Evolutionary conservation across 2,888 invertebrate species (phyloP), one percentile per base, ranked within the genome.

Genomic region (Labia minor): DNA sequence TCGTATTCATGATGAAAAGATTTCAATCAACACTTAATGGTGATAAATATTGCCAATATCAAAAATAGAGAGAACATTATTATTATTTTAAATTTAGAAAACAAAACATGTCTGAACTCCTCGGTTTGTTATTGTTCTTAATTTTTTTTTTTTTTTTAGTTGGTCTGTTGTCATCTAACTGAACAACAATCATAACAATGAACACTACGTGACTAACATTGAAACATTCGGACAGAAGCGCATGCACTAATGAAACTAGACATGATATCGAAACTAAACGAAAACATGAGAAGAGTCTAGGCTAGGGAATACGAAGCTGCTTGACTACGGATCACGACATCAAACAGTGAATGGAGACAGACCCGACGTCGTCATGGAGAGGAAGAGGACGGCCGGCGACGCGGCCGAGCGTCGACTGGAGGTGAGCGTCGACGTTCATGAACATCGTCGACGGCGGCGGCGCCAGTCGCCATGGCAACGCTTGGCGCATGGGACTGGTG

Each of bases 361-460:
- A 49, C 66, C 66, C 26, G 21, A n/a, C 19, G 37, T 19, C 62
- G 61, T 19, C 19, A 21, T 61, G 61, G 62, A 61, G 65, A 10
- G 19, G 37, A 14, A 11, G 37, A 81, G 74, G 80, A 1, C 76
- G 79, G 14, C 76, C 81, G 1, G 76, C 80, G 67, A 68, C 71
- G 61, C 68, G 68, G 62, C 21, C 21, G 33, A 61, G 65, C 18
- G 21, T 18, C 61, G 19, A 33, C 61, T 61, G 26, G 61, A 18
- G 61, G 63, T 62, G 37, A 26, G 18, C 62, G 66, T 62, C 20
- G 63, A 21, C 21, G 66, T 49, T n/a, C n/a, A n/a, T n/a, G n/a
- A n/a, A n/a, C 37, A 37, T 37, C 62, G 63, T 66, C 66, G 61
- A 61, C 37, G 33, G 63, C 65, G 65, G 61, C 62, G 64, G 62